Conservation (phyloP, 2,888 invertebrate species). For the Cheilosia urbana region DNA sequence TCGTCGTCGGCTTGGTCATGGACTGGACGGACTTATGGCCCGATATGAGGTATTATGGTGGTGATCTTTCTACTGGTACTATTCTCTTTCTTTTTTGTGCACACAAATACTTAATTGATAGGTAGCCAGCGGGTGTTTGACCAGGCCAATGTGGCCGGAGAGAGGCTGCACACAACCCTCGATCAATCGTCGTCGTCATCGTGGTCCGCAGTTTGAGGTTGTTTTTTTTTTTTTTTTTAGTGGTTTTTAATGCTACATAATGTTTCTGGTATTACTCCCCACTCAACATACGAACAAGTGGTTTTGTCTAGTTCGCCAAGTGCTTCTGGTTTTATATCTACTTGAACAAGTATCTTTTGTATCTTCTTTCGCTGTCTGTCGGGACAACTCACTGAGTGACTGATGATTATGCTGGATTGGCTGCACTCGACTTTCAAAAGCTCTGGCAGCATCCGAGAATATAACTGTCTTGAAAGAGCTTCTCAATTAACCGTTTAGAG, state of each 20-base stretch:
- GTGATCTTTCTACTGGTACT: constrained; percentile 49
- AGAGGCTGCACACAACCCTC: constrained; percentile 40
- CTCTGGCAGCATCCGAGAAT: too few species aligned
- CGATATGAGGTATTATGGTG: constrained; percentile 41
- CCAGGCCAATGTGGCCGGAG: constrained; percentile 44
- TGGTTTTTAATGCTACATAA: constrained; percentile 2
- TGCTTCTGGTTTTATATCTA: constrained; percentile 55
- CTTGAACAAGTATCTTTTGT: constrained; percentile 15
- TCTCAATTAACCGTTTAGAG: too few species aligned
- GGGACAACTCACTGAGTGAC: constrained; percentile 28
- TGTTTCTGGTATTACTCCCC: constrained; percentile 27
- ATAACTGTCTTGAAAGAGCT: too few species aligned
- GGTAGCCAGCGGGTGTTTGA: constrained; percentile 70
- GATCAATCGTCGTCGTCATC: constrained; percentile 63
- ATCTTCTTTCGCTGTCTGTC: constrained; percentile 30
- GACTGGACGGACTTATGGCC: constrained; percentile 57
- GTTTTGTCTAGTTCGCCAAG: constrained; percentile 36
- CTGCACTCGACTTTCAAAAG: constrained; percentile 31
- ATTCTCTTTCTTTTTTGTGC: constrained; percentile 17
- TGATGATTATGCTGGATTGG: constrained; percentile 38
- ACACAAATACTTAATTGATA: constrained; percentile 61
- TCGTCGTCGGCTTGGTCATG: constrained; percentile 42
- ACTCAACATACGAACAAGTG: constrained; percentile 52
- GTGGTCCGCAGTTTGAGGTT: constrained; percentile 52
- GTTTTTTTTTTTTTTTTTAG: constrained; percentile 33